These are phyloP conservation scores for Lasioglossum pauxillum DNA, from an alignment of 2,888 invertebrate species.

Conservation along the genomic window DNA sequence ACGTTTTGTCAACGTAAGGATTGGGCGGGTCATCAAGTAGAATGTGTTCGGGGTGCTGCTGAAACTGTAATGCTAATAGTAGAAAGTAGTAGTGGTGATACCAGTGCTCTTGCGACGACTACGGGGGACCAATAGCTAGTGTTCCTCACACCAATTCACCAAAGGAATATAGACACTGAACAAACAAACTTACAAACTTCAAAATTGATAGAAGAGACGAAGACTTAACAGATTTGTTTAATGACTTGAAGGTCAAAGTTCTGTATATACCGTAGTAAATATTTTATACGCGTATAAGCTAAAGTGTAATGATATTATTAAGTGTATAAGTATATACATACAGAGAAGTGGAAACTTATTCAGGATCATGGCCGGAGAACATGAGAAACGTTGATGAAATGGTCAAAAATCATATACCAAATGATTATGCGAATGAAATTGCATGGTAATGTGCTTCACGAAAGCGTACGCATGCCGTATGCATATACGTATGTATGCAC, in stretches of 20 bases:
- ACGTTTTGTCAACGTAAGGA: constrained; percentile 96
- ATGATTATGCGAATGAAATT: constrained; percentile 33
- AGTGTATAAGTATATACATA: constrained; percentile 29
- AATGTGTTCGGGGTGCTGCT: constrained; percentile 90
- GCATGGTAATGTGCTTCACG: background rate
- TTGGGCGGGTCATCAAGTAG: constrained; percentile 94
- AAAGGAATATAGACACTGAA: constrained; percentile 66
- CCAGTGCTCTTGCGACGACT: constrained; percentile 74
- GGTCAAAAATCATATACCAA: constrained; percentile 33
- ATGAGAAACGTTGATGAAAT: constrained; percentile 11
- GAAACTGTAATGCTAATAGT: constrained; percentile 95
- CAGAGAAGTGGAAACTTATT: constrained; percentile 30
- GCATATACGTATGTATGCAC: background rate
- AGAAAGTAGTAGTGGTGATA: constrained; percentile 86
- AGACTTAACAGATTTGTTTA: constrained; percentile 56
- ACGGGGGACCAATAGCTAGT: constrained; percentile 82
- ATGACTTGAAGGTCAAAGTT: constrained; percentile 25
- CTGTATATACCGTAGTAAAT: constrained; percentile 61
- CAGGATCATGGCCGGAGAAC: constrained; percentile 20
- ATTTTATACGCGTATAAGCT: constrained; percentile 60
- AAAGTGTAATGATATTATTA: constrained; percentile 45
- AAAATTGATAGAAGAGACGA: constrained; percentile 59
- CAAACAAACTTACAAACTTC: constrained; percentile 54
- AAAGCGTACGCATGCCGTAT: background rate
- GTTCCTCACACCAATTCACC: constrained; percentile 76